Evolutionary conservation across 1,140 invertebrate genomes (phyloP).

Genomic region (Bemisia tabaci): DNA sequence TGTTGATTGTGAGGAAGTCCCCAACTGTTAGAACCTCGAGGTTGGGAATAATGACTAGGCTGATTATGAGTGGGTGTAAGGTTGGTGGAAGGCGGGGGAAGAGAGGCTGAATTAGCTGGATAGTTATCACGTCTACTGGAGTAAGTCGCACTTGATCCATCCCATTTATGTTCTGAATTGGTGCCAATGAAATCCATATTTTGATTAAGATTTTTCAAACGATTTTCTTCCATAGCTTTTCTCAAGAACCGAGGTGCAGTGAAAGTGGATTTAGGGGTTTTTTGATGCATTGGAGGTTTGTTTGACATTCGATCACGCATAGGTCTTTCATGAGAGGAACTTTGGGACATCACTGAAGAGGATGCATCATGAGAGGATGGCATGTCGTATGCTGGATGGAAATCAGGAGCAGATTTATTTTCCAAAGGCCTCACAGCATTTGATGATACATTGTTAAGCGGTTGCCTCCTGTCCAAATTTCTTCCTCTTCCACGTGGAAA

Average conservation of each 20-base stretch:
- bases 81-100: neutral
- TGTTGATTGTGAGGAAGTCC: no score
- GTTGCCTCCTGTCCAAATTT: neutral
- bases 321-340: neutral
- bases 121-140: no score
- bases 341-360: neutral
- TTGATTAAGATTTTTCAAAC: conserved; percentile 17
- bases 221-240: neutral
- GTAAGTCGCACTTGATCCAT: conserved; percentile 36
- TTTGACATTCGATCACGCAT: neutral
- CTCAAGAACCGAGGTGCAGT: neutral
- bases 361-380: neutral
- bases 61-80: neutral
- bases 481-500: neutral
- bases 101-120: no score
- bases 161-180: conserved; percentile 34
- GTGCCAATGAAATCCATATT: conserved; percentile 20
- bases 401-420: no score
- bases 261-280: neutral
- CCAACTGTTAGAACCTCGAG: no score
- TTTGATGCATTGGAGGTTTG: neutral
- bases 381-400: neutral
- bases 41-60: neutral
- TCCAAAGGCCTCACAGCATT: no score
- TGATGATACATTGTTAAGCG: no score